These are phyloP conservation scores for Xiphias gladius DNA, from an alignment of 2,113 vertebrate genomes.

Conservation along the genomic window DNA sequence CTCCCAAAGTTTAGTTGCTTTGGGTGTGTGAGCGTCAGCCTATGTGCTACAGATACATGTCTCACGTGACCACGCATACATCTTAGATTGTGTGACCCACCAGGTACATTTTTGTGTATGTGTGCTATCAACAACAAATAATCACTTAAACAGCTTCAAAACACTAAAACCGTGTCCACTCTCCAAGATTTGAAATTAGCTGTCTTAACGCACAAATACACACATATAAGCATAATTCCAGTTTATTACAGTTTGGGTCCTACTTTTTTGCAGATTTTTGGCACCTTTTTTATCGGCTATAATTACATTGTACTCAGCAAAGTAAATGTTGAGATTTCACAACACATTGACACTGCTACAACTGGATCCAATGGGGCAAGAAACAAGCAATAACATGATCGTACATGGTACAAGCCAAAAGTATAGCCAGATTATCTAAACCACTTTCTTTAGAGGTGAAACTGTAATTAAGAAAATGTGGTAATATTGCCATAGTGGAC, in stretches of 20 bases:
- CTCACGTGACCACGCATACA: constrained; percentile 42
- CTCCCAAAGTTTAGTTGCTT: neutral
- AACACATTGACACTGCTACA: neutral
- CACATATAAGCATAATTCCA: neutral
- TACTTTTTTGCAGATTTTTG: neutral
- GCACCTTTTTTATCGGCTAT: neutral
- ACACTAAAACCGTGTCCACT: neutral
- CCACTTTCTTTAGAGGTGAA: neutral
- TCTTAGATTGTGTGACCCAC: constrained; percentile 18
- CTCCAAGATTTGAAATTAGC: neutral
- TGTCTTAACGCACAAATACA: neutral
- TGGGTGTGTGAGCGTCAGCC: neutral
- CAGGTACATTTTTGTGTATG: constrained; percentile 10
- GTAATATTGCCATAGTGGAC: neutral
- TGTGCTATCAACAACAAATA: neutral
- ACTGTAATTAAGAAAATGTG: neutral
- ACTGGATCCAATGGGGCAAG: neutral
- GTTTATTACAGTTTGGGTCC: too few species aligned
- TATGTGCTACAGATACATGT: neutral
- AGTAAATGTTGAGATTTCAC: neutral
- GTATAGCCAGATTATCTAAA: neutral
- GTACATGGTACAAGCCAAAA: too few species aligned
- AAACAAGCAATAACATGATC: neutral
- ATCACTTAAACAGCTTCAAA: neutral
- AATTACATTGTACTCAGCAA: neutral